Conservation (phyloP, 2,113 vertebrate species). For the Oxyruncus cristatus region DNA sequence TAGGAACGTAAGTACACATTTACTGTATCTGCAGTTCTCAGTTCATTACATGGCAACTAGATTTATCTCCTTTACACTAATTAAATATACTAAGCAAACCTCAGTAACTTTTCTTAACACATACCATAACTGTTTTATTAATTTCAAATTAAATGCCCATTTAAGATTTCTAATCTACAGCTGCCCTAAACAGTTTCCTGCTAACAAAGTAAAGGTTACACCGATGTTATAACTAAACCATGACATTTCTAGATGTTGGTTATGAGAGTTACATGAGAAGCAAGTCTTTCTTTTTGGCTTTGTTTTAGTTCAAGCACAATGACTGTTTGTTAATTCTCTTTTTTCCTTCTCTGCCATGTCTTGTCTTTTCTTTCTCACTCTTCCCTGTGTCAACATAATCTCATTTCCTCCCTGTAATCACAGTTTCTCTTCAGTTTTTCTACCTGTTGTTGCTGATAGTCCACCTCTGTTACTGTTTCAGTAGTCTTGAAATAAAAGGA, state of each 20-base stretch:
- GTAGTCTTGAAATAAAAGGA: not conserved
- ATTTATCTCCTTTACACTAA: constrained; percentile 83
- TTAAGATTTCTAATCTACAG: constrained; percentile 78
- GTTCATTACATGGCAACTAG: constrained; percentile 81
- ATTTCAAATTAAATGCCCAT: constrained; percentile 81
- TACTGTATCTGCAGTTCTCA: constrained; percentile 82
- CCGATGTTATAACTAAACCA: constrained; percentile 47
- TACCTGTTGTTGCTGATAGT: not conserved
- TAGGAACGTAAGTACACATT: constrained; percentile 82
- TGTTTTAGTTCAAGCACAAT: not conserved
- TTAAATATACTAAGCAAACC: constrained; percentile 84
- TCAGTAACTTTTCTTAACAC: constrained; percentile 83
- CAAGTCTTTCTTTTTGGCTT: not conserved
- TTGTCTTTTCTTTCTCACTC: not conserved
- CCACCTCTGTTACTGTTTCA: not conserved
- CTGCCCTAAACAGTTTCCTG: constrained; percentile 70
- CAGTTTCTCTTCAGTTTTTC: not conserved
- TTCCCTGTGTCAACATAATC: not conserved
- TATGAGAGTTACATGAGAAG: not conserved
- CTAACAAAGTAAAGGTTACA: constrained; percentile 62
- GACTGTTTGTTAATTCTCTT: not conserved
- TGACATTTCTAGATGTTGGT: constrained; percentile 5
- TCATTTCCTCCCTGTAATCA: not conserved
- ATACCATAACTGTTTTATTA: constrained; percentile 82
- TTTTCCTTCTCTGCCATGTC: not conserved